Base-by-base conservation (phyloP, 2,113 vertebrate genomes). In the Gopherus flavomarginatus region DNA sequence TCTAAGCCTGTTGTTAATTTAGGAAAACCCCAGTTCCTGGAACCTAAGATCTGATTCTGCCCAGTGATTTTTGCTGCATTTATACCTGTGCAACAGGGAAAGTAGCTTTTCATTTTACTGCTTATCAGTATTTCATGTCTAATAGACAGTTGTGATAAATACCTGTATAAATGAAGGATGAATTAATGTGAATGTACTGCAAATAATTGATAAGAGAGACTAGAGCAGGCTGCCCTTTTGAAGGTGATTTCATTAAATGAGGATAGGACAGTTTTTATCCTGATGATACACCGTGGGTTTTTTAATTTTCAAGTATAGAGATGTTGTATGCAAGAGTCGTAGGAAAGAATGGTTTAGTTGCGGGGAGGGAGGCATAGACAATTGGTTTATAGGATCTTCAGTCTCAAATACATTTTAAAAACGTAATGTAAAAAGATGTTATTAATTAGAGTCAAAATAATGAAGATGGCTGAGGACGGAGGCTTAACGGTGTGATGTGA, bases 351-450 rank as follows among this genome's bases (percentile, higher is more conserved):
- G 3, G 11, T 9, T 56, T 75, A 38, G 31, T 69, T 69, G 27
- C 13, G 10, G 62, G 62, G 81, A 38, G 81, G 35, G 7, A 81
- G 35, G 81, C 80, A 83, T 86, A 57, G 0, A 0, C 3, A 31
- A 79, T 86, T 88, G 1, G n/a, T 56, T 93, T 53, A 78, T 87
- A 50, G 11, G 62, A 14, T 93, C 22, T 81, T 92, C 62, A 65
- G 79, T 65, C 47, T 95, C 50, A 87, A 92, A 81, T 49, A 91
- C 49, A 93, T 38, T 42, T 75, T 65, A 85, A 91, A 96, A 88
- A 4, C 16, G n/a, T 90, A n/a, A 94, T 91, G 89, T 57, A 42
- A 77, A 77, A 88, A 93, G 91, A 42, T 62, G 35, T 82, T 31
- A 57, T 90, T 88, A 94, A 35, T 50, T 88, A 95, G 59, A 84